Conservation (phyloP, 2,797 vertebrate genomes). For the Lutjanus argentimaculatus region DNA sequence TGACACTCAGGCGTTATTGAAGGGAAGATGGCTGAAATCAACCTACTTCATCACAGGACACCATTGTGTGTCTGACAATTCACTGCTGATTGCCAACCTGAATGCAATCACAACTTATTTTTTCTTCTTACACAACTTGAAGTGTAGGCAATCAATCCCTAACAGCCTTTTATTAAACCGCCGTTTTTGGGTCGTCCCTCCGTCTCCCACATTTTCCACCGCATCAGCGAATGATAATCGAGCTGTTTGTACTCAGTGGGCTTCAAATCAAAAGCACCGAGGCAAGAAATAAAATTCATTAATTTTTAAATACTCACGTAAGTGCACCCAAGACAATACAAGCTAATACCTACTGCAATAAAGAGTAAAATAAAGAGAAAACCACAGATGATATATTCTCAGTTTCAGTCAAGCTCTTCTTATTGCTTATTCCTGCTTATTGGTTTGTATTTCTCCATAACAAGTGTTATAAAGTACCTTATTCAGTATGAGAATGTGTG, state of each 20-base stretch:
- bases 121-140: conserved; percentile 14
- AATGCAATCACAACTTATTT: conserved; percentile 19
- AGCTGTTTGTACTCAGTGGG: neutral
- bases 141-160: conserved; percentile 29
- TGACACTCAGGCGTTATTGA: neutral
- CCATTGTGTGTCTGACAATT: conserved; percentile 26
- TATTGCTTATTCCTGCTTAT: too few relatives aligned
- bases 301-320: neutral
- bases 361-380: neutral
- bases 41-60: neutral
- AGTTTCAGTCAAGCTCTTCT: too few relatives aligned
- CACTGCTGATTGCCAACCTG: conserved; percentile 27
- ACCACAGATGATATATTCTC: neutral
- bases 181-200: neutral
- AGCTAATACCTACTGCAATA: neutral
- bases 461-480: too few relatives aligned
- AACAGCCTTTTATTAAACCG: conserved; percentile 5
- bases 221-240: neutral
- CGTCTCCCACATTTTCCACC: neutral
- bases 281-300: neutral
- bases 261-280: conserved; percentile 22
- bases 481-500: too few relatives aligned
- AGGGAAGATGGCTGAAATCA: conserved; percentile 9
- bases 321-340: neutral
- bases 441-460: too few relatives aligned